phyloP scores from a whole-genome alignment of 2,797 vertebrate genomes.

The Acipenser transmontanus region DNA sequence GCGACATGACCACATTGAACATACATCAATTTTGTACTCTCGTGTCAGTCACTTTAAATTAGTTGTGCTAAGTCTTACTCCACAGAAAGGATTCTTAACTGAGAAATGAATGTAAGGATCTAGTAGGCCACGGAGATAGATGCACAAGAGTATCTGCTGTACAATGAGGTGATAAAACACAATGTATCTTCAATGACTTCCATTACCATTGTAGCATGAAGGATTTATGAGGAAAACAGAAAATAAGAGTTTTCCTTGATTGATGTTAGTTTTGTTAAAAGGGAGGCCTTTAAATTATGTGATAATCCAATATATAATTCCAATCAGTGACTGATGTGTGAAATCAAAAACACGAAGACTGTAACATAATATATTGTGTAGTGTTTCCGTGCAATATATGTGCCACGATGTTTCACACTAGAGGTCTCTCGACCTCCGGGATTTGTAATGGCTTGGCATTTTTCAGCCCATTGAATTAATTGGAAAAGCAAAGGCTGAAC shows the following conservation, averaged over 20 bases:
- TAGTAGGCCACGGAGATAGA: neutral
- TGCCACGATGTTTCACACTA: no score
- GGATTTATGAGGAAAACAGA: neutral
- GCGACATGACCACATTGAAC: constrained; percentile 40
- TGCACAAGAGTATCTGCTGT: constrained; percentile 14
- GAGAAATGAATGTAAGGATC: constrained; percentile 21
- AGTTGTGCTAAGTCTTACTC: constrained; percentile 26
- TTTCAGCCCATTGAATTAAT: no score
- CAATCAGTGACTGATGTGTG: no score
- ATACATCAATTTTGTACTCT: constrained; percentile 32
- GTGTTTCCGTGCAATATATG: no score
- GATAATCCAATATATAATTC: no score
- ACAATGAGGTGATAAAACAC: constrained; percentile 12
- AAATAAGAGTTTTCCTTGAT: neutral
- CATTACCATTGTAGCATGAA: constrained; percentile 15
- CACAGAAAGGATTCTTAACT: constrained; percentile 23
- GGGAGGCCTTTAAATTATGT: neutral
- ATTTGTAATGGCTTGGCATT: no score
- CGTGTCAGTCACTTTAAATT: constrained; percentile 33
- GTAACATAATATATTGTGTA: no score
- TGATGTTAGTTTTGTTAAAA: constrained; percentile 11
- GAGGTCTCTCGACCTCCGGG: no score
- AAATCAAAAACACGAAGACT: no score
- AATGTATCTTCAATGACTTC: constrained; percentile 19
- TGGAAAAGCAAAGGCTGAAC: no score